phyloP scores from a whole-genome alignment of 2,113 vertebrate genomes.

The Xyliphius kryptos region DNA sequence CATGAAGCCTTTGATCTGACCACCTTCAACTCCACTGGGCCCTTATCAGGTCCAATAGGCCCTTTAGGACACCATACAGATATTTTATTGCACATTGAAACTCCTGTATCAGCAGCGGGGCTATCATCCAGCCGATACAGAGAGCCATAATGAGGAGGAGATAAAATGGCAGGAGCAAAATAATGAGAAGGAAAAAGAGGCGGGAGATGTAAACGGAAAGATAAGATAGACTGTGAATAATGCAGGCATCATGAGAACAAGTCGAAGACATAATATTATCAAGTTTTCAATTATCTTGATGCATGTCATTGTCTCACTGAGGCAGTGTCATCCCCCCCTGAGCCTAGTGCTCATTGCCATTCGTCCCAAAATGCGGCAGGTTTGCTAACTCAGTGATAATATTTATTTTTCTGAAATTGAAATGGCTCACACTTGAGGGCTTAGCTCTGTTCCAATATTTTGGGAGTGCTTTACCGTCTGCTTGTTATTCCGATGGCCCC shows the following conservation, averaged over 20 bases:
- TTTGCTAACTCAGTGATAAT: slow-evolving; percentile 65
- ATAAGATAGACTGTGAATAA: not conserved
- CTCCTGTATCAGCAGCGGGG: slow-evolving; percentile 48
- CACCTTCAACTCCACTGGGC: slow-evolving; percentile 43
- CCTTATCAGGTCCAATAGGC: slow-evolving; percentile 57
- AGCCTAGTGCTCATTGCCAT: slow-evolving; percentile 60
- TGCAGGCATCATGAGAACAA: too few relatives aligned
- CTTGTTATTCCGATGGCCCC: slow-evolving; percentile 34
- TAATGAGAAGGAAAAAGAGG: slow-evolving; percentile 27
- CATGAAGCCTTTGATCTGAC: slow-evolving; percentile 63
- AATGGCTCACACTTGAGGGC: slow-evolving; percentile 61
- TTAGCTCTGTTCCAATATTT: slow-evolving; percentile 48
- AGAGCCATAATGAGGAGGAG: slow-evolving; percentile 54
- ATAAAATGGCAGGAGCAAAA: slow-evolving; percentile 33
- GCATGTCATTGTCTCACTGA: too few relatives aligned
- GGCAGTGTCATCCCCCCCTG: too few relatives aligned
- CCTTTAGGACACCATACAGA: slow-evolving; percentile 51
- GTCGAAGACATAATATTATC: too few relatives aligned
- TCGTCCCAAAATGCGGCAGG: slow-evolving; percentile 51
- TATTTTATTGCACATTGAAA: slow-evolving; percentile 57
- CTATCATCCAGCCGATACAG: slow-evolving; percentile 51
- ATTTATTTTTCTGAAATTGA: slow-evolving; percentile 70
- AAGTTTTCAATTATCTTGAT: too few relatives aligned
- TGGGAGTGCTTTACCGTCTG: slow-evolving; percentile 35
- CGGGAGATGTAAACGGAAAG: not conserved